Conservation (phyloP, 2,888 invertebrate genomes). For the Oscheius myriophilus region DNA sequence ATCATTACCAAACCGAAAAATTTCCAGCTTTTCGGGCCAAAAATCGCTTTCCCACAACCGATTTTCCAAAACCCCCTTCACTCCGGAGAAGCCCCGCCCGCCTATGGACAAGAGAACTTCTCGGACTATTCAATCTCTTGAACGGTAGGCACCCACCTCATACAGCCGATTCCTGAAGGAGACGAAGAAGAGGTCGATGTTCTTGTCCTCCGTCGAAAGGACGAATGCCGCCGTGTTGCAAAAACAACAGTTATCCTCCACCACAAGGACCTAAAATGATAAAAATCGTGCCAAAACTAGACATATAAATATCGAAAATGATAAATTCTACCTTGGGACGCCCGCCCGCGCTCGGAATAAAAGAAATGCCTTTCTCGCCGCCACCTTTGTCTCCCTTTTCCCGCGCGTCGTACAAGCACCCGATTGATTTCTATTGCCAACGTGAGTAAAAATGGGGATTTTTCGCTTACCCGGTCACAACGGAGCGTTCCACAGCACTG, state of each 20-base stretch:
- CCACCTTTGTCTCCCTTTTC: background rate
- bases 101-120: no score
- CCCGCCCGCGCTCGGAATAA: background rate
- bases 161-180: constrained; percentile 87
- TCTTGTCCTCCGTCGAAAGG: constrained; percentile 80
- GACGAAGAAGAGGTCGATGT: constrained; percentile 85
- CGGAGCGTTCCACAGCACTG: constrained; percentile 53
- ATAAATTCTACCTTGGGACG: background rate
- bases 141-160: constrained; percentile 80
- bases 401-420: background rate
- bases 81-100: no score
- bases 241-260: constrained; percentile 89
- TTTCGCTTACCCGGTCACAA: constrained; percentile 42
- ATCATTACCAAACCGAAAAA: no score
- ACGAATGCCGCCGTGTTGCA: constrained; percentile 87
- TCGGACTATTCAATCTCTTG: no score
- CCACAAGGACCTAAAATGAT: constrained; percentile 73
- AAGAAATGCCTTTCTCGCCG: no score
- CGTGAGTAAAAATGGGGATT: background rate
- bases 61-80: no score
- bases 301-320: background rate
- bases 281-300: background rate
- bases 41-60: no score
- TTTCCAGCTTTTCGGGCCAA: no score
- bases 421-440: constrained; percentile 3